These are phyloP conservation scores for Alosa alosa DNA, from an alignment of 2,113 vertebrate genomes.

Conservation along the genomic window DNA sequence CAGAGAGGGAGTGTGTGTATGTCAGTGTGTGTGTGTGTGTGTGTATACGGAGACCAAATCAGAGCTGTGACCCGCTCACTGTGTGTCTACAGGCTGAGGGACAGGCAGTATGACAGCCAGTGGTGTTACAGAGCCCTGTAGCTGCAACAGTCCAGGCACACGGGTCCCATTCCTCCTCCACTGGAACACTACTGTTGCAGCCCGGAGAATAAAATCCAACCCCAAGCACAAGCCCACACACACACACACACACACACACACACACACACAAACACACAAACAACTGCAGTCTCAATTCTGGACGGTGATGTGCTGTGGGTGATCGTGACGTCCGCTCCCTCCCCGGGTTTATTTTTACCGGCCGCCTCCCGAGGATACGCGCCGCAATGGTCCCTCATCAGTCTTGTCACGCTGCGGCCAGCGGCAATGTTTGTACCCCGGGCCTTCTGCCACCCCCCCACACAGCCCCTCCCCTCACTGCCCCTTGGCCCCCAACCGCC, in stretches of 20 bases:
- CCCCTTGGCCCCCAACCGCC: not conserved
- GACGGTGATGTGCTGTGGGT: conserved; percentile 25
- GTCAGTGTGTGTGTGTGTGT: not conserved
- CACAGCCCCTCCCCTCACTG: conserved; percentile 28
- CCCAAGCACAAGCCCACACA: not conserved
- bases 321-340: conserved; percentile 37
- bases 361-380: conserved; percentile 61
- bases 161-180: not conserved
- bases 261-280: not conserved
- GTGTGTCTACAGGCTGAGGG: not conserved
- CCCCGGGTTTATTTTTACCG: conserved; percentile 65
- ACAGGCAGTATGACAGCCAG: not conserved
- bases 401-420: conserved; percentile 73
- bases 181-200: not conserved
- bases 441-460: conserved; percentile 57
- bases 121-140: not conserved
- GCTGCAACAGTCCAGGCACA: not conserved
- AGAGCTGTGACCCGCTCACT: not conserved
- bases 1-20: not conserved
- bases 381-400: conserved; percentile 72
- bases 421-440: conserved; percentile 73
- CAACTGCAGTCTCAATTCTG: not conserved
- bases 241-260: too few relatives aligned
- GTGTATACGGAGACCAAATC: too few relatives aligned
- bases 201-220: not conserved